Evolutionary conservation across 2,113 vertebrate species (phyloP).

Genomic region (Channa maculata): DNA sequence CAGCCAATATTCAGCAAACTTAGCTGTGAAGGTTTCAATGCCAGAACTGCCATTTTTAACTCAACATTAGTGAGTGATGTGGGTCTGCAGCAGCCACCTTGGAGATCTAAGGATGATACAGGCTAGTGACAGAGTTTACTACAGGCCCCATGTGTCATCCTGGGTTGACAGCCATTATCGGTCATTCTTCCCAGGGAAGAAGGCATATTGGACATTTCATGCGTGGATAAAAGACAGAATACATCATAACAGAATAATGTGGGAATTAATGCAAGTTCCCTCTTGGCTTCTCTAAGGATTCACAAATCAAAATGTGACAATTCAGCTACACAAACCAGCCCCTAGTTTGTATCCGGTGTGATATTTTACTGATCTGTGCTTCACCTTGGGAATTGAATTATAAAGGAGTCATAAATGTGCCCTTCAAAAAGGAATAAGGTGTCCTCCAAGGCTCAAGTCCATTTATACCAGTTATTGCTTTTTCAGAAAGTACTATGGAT

Average conservation of each 20-base stretch:
- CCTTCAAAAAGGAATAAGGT: slow-evolving; percentile 34
- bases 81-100: slow-evolving; percentile 50
- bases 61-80: slow-evolving; percentile 49
- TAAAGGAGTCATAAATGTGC: slow-evolving; percentile 44
- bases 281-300: slow-evolving; percentile 35
- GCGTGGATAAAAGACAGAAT: slow-evolving; percentile 59
- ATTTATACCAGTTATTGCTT: slow-evolving; percentile 43
- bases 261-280: slow-evolving; percentile 50
- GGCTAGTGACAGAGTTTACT: slow-evolving; percentile 52
- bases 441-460: slow-evolving; percentile 39
- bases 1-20: slow-evolving; percentile 26
- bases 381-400: slow-evolving; percentile 58
- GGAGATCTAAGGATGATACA: slow-evolving; percentile 44
- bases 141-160: slow-evolving; percentile 41
- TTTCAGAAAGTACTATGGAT: slow-evolving; percentile 17
- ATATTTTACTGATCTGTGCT: slow-evolving; percentile 39
- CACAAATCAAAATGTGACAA: slow-evolving; percentile 70
- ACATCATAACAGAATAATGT: slow-evolving; percentile 57
- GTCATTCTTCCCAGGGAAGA: slow-evolving; percentile 60
- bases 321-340: slow-evolving; percentile 35
- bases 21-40: slow-evolving; percentile 32
- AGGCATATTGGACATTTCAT: slow-evolving; percentile 56
- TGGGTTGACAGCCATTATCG: slow-evolving; percentile 58
- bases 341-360: slow-evolving; percentile 9
- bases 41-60: slow-evolving; percentile 41